A percentile compares a stretch with the other conserved stretches of the same genome.
Evolutionary conservation across 2,113 vertebrate genomes (phyloP).

Genomic region (Ancistrus triradiatus): DNA sequence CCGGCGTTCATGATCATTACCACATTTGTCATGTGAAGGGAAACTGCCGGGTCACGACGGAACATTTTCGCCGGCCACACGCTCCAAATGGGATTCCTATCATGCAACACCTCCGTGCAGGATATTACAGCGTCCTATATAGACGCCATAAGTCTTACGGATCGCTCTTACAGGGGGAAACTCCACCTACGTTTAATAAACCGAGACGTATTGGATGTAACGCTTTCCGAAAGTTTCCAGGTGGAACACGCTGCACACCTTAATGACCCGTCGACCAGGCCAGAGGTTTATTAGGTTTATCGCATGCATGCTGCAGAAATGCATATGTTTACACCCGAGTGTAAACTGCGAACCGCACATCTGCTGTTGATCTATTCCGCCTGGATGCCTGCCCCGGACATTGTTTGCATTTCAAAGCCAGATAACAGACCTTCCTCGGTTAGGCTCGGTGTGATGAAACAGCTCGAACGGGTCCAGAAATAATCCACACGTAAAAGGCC

Average conservation of each 20-base stretch:
- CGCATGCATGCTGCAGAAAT: background rate
- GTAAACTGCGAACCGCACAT: background rate
- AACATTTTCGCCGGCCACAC: background rate
- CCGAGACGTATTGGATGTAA: slow-evolving; percentile 14
- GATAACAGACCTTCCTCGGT: background rate
- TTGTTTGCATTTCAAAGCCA: slow-evolving; percentile 13
- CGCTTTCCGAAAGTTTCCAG: slow-evolving; percentile 7
- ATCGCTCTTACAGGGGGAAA: background rate
- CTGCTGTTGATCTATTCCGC: slow-evolving; percentile 12
- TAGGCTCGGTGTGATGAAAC: background rate
- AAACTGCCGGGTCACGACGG: background rate
- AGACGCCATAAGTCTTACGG: background rate
- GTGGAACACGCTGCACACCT: no score
- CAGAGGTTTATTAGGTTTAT: background rate
- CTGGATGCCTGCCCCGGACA: slow-evolving; percentile 4
- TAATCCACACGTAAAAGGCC: background rate
- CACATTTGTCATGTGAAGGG: slow-evolving; percentile 13
- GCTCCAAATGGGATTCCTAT: slow-evolving; percentile 6
- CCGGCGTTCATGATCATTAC: background rate
- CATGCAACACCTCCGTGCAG: slow-evolving; percentile 4
- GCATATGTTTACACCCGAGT: slow-evolving; percentile 2
- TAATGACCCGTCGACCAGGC: no score
- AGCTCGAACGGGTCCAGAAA: slow-evolving; percentile 9
- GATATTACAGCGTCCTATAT: slow-evolving; percentile 15
- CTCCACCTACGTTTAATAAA: slow-evolving; percentile 15